Conservation (phyloP, 2,888 invertebrate species). For the Philonicus albiceps region DNA sequence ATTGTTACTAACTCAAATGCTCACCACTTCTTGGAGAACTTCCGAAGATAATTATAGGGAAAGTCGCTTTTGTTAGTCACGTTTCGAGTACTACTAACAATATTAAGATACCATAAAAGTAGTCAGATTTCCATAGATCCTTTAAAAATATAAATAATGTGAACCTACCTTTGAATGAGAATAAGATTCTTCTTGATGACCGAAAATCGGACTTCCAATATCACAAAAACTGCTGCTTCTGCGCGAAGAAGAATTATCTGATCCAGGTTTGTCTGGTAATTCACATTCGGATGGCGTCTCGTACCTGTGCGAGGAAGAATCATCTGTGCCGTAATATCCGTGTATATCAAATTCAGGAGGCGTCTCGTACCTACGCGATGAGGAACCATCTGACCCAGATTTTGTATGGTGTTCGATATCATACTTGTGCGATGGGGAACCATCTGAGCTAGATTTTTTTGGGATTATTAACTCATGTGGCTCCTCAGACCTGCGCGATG, state of each 20-base stretch:
- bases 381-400: neutral
- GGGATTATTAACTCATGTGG: neutral
- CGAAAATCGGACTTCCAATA: neutral
- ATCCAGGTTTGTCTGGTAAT: neutral
- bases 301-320: neutral
- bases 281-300: neutral
- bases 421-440: neutral
- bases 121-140: neutral
- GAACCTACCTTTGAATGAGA: constrained; percentile 12
- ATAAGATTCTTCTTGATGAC: neutral
- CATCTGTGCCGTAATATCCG: neutral
- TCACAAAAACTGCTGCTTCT: neutral
- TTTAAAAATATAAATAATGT: neutral
- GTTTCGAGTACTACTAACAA: neutral
- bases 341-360: neutral
- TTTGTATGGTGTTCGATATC: neutral
- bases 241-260: neutral
- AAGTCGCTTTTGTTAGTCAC: constrained; percentile 1
- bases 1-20: neutral
- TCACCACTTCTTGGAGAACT: neutral
- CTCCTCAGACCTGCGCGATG: neutral
- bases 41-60: neutral
- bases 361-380: neutral
- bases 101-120: neutral
- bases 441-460: neutral